A percentile compares a stretch with the other conserved stretches of the same genome.
These are phyloP conservation scores for Azemiops feae DNA, from an alignment of 2,113 vertebrate species.

Conservation along the genomic window DNA sequence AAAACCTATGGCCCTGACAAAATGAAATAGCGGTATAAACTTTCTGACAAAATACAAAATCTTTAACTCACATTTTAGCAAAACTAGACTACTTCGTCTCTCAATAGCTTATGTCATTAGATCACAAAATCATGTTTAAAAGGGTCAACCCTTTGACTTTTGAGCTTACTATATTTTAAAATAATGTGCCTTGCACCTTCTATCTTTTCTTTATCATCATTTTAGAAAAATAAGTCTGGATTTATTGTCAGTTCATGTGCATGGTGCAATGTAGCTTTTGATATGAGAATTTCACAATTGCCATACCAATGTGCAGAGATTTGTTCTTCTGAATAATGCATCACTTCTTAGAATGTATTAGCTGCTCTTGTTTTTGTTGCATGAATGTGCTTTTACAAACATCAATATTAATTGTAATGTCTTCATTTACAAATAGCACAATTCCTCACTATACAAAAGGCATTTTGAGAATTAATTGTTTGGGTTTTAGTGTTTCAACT, in stretches of 20 bases:
- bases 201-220: neutral
- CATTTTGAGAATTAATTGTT: neutral
- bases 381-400: neutral
- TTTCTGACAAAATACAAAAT: conserved; percentile 30
- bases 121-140: neutral
- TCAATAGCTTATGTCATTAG: neutral
- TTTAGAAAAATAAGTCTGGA: neutral
- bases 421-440: neutral
- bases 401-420: neutral
- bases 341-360: neutral
- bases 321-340: neutral
- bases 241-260: neutral
- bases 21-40: neutral
- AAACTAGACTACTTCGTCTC: conserved; percentile 35
- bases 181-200: neutral
- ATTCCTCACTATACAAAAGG: neutral
- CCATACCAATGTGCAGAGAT: neutral
- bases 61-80: conserved; percentile 35
- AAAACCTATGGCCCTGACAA: neutral
- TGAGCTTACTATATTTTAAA: neutral
- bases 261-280: neutral
- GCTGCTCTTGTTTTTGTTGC: neutral
- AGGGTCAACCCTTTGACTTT: neutral
- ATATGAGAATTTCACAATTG: neutral
- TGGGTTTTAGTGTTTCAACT: neutral